Evolutionary conservation across 2,113 vertebrate genomes (phyloP), one percentile per base, ranked within the genome.

Genomic region (Gnathonemus echidnorhynchus): DNA sequence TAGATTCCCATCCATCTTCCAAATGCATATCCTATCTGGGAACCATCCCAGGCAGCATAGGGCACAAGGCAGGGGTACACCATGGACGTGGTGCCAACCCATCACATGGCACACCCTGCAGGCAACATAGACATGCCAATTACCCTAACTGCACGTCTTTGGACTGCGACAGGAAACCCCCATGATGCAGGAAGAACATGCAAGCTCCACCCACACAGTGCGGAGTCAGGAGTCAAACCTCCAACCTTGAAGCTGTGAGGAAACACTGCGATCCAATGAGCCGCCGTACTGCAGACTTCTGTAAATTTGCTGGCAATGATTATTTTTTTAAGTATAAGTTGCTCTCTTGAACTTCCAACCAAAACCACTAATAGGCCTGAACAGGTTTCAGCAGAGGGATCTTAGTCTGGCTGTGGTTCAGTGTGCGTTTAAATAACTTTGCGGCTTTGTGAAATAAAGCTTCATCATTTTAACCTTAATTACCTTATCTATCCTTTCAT

Each of bases 391-490:
- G 74, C 74, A 80, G 15, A 42, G 74, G 35, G 13, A 80, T 19
- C 17, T 19, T 21, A 42, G 74, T 19, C 35, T 80, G 74, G 31
- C 31, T 8, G 74, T 70, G 74, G 31, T 42, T 42, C 74, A 80
- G 74, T 3, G 35, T 42, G 74, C 74, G 31, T 80, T 80, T 80
- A 80, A 80, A 80, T 80, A 80, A 80, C 74, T 42, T 80, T 70
- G 62, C 10, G 74, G 35, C 74, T 80, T 80, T 80, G 74, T 80
- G 74, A 11, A 42, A 42, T 39, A 80, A 77, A 80, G 35, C 35
- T 80, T 80, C 31, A 42, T 80, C 74, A 80, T 80, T 80, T 80
- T 80, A 80, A 80, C 74, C 74, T 80, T 80, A 80, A 80, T 80
- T 80, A 80, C 74, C 74, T 80, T 80, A 80, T 80, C 74, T 80